Conservation (phyloP, 2,113 vertebrate genomes). For the Morone saxatilis region DNA sequence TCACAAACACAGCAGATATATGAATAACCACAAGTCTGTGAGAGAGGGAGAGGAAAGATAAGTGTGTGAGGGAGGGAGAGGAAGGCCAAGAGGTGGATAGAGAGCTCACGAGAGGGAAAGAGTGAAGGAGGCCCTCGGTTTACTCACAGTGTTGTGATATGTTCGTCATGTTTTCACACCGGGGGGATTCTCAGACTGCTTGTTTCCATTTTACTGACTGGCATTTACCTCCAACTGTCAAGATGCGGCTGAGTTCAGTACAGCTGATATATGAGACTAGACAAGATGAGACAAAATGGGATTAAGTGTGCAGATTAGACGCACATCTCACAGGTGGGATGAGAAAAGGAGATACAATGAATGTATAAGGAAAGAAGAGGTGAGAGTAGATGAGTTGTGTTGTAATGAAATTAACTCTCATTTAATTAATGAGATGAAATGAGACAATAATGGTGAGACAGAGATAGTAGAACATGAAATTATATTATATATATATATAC, state of each 20-base stretch:
- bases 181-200: constrained; percentile 46
- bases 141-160: constrained; percentile 71
- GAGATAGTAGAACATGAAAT: neutral
- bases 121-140: constrained; percentile 57
- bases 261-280: neutral
- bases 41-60: constrained; percentile 19
- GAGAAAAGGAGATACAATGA: neutral
- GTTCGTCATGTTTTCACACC: constrained; percentile 75
- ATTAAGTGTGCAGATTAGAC: neutral
- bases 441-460: too few species aligned
- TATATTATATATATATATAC: too few species aligned
- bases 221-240: constrained; percentile 9
- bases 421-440: neutral
- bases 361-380: neutral
- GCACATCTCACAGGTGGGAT: neutral
- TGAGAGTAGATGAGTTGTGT: neutral
- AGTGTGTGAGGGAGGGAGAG: constrained; percentile 6
- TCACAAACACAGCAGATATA: constrained; percentile 54
- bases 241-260: neutral
- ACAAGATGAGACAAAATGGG: neutral
- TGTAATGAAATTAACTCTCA: neutral
- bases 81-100: neutral
- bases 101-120: constrained; percentile 29
- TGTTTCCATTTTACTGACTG: constrained; percentile 61
- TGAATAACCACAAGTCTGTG: constrained; percentile 20